These are phyloP conservation scores for Sclerodermus sp. DNA, from an alignment of 2,888 invertebrate species.

Conservation along the genomic window DNA sequence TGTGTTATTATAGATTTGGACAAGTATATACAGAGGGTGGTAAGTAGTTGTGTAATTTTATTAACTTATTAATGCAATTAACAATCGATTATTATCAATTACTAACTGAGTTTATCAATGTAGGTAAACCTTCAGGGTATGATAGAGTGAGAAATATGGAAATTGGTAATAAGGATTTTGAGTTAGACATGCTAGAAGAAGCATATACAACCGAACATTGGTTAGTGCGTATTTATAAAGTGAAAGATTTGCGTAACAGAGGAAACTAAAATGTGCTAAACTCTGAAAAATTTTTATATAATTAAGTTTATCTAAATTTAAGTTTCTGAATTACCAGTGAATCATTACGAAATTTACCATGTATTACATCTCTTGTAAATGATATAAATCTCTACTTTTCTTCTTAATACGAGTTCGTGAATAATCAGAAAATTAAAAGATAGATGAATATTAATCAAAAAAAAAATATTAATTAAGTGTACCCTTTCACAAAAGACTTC, in stretches of 20 bases:
- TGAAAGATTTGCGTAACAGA: conserved; percentile 90
- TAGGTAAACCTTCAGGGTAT: conserved; percentile 92
- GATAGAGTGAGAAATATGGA: conserved; percentile 96
- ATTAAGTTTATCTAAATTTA: not conserved
- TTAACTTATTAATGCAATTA: not conserved
- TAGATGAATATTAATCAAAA: too few species aligned
- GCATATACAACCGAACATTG: conserved; percentile 99
- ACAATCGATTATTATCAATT: not conserved
- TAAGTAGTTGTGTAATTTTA: conserved; percentile 50
- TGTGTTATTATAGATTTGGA: conserved; percentile 98
- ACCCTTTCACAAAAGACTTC: too few species aligned
- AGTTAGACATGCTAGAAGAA: conserved; percentile 96
- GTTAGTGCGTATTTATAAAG: conserved; percentile 97
- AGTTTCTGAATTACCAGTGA: not conserved
- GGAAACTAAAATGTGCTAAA: conserved; percentile 64
- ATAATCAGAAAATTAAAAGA: too few species aligned
- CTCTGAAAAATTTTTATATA: too few species aligned
- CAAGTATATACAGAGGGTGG: conserved; percentile 94
- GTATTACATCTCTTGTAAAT: conserved; percentile 2
- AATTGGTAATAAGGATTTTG: conserved; percentile 98
- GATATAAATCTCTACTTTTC: too few species aligned
- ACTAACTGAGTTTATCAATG: too few species aligned
- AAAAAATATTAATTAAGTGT: too few species aligned
- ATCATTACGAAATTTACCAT: conserved; percentile 13
- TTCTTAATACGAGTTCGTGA: too few species aligned